Conservation (phyloP, 2,113 vertebrate species). For the Pseudonaja textilis region DNA sequence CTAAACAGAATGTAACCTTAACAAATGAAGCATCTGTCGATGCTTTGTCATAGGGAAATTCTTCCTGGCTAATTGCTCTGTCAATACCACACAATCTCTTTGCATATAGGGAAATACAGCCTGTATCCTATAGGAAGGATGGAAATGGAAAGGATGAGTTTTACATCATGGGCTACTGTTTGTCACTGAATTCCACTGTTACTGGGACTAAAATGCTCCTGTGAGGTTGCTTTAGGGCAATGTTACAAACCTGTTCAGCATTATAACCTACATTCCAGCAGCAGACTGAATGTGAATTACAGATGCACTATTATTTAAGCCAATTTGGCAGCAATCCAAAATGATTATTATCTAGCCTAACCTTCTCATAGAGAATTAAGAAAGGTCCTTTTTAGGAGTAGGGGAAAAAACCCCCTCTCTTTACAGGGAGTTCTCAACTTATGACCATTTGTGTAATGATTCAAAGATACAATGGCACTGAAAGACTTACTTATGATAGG, state of each 20-base stretch:
- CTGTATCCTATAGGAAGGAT: not conserved
- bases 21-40: not conserved
- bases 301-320: constrained; percentile 36
- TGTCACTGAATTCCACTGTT: constrained; percentile 26
- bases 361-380: constrained; percentile 27
- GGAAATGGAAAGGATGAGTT: not conserved
- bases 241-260: constrained; percentile 21
- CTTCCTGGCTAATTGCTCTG: not conserved
- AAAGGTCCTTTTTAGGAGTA: constrained; percentile 1
- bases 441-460: not conserved
- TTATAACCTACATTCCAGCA: constrained; percentile 6
- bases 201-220: not conserved
- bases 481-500: not conserved
- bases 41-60: not conserved
- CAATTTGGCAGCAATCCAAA: not conserved
- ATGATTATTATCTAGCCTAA: constrained; percentile 24
- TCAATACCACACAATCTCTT: not conserved
- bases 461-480: not conserved
- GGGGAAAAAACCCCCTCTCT: not conserved
- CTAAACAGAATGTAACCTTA: not conserved
- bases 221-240: constrained; percentile 33
- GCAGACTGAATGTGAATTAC: not conserved
- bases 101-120: constrained; percentile 31
- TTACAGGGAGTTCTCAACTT: not conserved
- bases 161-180: not conserved